Base-by-base conservation (phyloP, 2,888 invertebrate genomes). In the Tachina lurida region DNA sequence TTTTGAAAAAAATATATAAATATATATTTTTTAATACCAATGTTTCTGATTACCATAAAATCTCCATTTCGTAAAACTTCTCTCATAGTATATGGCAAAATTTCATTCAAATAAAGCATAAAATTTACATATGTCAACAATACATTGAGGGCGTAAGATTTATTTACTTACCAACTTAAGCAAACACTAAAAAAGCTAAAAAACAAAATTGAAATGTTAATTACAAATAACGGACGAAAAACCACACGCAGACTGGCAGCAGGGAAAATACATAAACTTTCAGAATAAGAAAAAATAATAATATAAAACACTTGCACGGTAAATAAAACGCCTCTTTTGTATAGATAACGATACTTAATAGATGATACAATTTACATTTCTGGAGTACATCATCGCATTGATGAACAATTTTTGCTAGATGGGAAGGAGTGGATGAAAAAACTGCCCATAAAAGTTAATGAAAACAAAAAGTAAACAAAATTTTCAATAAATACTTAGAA, bases 91-190 rank as follows among this genome's bases (percentile, higher is more conserved):
- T 70, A 19, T 70, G 47, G 22, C 47, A 67, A 49, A n/a, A 43
- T 74, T 73, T 63, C 31, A 7, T 80, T 22, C 31, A 84, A 84
- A 84, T 68, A 74, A 77, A 65, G 12, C 67, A 74, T 47, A 77
- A 86, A 87, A 88, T 88, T 88, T 88, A 79, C 88, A 88, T 88
- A 88, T 86, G 87, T 88, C 87, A 88, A 88, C 88, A 88, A 87
- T 84, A 71, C 47, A 65, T 67, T 19, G 81, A 75, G 83, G 84
- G 80, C 76, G 76, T 74, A 74, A 80, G 74, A 85, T 83, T 84
- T 87, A 85, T 85, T 84, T 84, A 62, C 73, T 84, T 84, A 62
- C 73, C 73, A 84, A 78, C 84, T 70, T 84, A 13, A 74, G 17
- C 83, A 85, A 87, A 84, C 83, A 84, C 67, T 71, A 73, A 78